Conservation (phyloP, 2,113 vertebrate species). For the Symphodus melops region DNA sequence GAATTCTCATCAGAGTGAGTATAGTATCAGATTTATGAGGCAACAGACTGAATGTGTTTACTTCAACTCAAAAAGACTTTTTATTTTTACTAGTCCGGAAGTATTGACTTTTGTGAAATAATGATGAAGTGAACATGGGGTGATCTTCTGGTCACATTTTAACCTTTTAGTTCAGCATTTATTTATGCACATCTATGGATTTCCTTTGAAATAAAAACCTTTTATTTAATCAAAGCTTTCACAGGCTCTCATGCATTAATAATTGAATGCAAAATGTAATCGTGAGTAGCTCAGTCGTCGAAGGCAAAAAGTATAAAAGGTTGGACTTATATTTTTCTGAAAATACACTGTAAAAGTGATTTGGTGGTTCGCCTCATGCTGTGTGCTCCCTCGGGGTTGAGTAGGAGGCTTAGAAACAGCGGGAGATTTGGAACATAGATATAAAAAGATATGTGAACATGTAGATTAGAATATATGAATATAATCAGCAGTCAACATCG, state of each 20-base stretch:
- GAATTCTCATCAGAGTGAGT: too few species aligned
- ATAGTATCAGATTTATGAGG: constrained; percentile 2
- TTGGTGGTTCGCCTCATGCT: not conserved
- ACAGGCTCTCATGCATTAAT: too few species aligned
- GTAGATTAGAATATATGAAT: not conserved
- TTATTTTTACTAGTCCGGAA: not conserved
- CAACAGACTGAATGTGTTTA: not conserved
- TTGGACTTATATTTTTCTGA: not conserved
- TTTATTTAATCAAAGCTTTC: too few species aligned
- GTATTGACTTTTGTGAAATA: not conserved
- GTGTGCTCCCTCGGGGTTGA: not conserved
- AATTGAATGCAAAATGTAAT: not conserved
- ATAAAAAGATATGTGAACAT: not conserved
- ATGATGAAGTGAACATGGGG: not conserved
- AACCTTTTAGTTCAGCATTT: not conserved
- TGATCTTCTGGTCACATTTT: not conserved
- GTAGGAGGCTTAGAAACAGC: not conserved
- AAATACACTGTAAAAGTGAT: not conserved
- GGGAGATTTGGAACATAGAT: not conserved
- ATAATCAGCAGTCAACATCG: constrained; percentile 3
- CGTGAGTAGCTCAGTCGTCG: not conserved
- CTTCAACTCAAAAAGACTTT: not conserved
- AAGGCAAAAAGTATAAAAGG: not conserved
- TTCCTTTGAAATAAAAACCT: not conserved
- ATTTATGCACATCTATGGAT: not conserved